phyloP scores from a whole-genome alignment of 2,888 invertebrate genomes.

The Lingula anatina region DNA sequence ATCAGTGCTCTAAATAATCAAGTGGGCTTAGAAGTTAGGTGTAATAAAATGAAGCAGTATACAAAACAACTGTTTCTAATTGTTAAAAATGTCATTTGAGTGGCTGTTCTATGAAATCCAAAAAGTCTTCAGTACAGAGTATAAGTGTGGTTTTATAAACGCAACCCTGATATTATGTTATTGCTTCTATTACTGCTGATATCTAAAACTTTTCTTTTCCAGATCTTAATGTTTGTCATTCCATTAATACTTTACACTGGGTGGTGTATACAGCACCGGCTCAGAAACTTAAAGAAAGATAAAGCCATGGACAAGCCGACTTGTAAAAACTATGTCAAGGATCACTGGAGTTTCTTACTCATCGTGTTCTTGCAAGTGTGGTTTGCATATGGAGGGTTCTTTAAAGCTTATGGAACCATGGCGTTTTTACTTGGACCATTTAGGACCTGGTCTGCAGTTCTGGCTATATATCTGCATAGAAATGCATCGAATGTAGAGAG shows the following conservation, averaged over 20 bases:
- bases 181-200: not conserved
- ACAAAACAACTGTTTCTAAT: too few species aligned
- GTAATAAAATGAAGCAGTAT: too few species aligned
- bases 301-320: not conserved
- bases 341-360: constrained; percentile 14
- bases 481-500: too few species aligned
- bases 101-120: too few species aligned
- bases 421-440: constrained; percentile 74
- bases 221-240: constrained; percentile 66
- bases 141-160: too few species aligned
- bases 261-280: constrained; percentile 38
- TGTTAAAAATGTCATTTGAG: too few species aligned
- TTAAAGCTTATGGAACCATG: constrained; percentile 73
- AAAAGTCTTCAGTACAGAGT: too few species aligned
- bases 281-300: not conserved
- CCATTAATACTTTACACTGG: constrained; percentile 70
- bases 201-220: constrained; percentile 18
- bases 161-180: too few species aligned
- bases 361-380: constrained; percentile 61
- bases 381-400: constrained; percentile 60
- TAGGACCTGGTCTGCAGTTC: constrained; percentile 71
- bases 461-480: constrained; percentile 59
- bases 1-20: too few species aligned
- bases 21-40: too few species aligned
- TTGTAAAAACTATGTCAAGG: not conserved